Percentiles rank a stretch among this genome's conserved stretches.
phyloP scores from a whole-genome alignment of 2,797 vertebrate genomes.

The Cuniculus paca region DNA sequence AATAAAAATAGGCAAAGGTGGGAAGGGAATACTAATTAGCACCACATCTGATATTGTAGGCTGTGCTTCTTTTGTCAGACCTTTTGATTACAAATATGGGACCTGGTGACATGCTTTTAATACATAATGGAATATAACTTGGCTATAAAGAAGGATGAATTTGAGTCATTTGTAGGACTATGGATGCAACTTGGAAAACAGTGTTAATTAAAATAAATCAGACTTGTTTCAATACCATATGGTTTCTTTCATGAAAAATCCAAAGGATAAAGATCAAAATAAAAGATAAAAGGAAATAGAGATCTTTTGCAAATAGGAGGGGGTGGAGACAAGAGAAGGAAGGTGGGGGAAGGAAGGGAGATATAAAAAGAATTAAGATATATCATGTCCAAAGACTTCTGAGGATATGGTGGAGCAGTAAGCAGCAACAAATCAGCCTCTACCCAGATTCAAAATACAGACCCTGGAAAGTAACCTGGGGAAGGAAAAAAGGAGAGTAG shows the following conservation, averaged over 20 bases:
- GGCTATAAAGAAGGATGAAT: background rate
- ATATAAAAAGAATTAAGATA: background rate
- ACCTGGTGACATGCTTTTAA: background rate
- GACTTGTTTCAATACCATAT: background rate
- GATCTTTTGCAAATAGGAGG: background rate
- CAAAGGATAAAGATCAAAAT: background rate
- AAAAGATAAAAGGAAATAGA: background rate
- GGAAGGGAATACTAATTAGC: background rate
- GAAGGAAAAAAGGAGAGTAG: background rate
- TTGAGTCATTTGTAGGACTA: background rate
- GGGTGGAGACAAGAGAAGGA: background rate
- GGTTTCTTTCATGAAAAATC: background rate
- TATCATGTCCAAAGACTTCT: background rate
- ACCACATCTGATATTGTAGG: background rate
- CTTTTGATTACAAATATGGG: background rate
- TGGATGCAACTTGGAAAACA: background rate
- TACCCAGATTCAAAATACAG: background rate
- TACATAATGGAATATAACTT: background rate
- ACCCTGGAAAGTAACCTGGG: background rate
- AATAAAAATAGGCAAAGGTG: constrained; percentile 30
- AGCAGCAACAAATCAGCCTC: background rate
- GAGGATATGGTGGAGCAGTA: background rate
- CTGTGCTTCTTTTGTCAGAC: background rate
- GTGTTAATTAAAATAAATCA: background rate
- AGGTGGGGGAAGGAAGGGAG: background rate